phyloP scores from a whole-genome alignment of 1,140 invertebrate genomes.

The Cydia pomonella region DNA sequence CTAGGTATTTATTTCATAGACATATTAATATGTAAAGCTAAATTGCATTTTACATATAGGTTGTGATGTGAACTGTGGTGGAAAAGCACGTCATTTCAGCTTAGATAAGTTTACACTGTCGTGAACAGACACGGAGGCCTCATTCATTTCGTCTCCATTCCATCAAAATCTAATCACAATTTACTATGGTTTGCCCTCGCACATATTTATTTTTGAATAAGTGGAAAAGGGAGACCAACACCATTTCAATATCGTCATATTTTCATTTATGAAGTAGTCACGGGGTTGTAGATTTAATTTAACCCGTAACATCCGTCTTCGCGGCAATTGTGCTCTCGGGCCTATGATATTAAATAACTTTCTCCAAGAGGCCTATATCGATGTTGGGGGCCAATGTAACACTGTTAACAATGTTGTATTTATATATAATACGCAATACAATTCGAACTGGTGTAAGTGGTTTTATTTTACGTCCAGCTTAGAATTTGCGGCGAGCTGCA shows the following conservation, averaged over 20 bases:
- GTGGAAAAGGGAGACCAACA: neutral
- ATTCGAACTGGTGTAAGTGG: too few relatives aligned
- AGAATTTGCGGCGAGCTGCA: too few relatives aligned
- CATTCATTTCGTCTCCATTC: neutral
- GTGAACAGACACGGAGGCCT: neutral
- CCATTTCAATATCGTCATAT: neutral
- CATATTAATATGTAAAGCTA: neutral
- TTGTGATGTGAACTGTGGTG: neutral
- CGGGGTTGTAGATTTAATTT: neutral
- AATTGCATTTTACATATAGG: neutral
- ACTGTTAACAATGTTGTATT: neutral
- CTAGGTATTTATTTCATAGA: too few relatives aligned
- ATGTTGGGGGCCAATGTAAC: neutral
- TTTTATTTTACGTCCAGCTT: too few relatives aligned
- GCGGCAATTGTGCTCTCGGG: constrained; percentile 3
- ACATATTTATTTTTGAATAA: neutral
- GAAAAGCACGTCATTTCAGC: constrained; percentile 6
- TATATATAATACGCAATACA: too few relatives aligned
- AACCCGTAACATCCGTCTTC: neutral
- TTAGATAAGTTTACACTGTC: constrained; percentile 1
- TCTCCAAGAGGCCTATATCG: neutral
- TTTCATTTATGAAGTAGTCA: neutral
- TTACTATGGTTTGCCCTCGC: neutral
- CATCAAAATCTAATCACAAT: neutral
- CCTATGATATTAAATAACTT: neutral